A percentile compares a stretch with the other conserved stretches of the same genome.
These are phyloP conservation scores for Melieria crassipennis DNA, from an alignment of 2,888 invertebrate species.

Conservation along the genomic window DNA sequence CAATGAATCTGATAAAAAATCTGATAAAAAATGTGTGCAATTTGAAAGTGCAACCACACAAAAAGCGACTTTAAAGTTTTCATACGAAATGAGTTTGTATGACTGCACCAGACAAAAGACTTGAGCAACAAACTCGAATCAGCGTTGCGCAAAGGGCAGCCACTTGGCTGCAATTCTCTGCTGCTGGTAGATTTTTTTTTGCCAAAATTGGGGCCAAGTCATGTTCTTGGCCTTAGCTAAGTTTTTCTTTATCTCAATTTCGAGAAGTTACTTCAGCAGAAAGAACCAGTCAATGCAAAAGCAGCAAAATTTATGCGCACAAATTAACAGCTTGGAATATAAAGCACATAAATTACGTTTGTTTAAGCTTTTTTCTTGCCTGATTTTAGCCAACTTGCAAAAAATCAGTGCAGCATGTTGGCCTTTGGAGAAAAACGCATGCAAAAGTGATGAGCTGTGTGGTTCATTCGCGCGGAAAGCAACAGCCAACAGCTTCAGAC, in stretches of 20 bases:
- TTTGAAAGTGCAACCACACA: background rate
- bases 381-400: background rate
- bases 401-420: background rate
- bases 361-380: too few relatives aligned
- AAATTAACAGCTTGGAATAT: constrained; percentile 31
- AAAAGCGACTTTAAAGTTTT: background rate
- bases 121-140: background rate
- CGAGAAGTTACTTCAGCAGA: too few relatives aligned
- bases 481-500: background rate
- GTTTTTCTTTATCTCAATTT: too few relatives aligned
- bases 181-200: too few relatives aligned
- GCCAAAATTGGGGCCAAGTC: too few relatives aligned
- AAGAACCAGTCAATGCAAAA: too few relatives aligned
- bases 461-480: constrained; percentile 20
- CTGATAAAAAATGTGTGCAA: background rate
- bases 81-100: background rate
- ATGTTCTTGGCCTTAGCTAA: too few relatives aligned
- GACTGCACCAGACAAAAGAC: background rate
- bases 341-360: background rate
- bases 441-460: constrained; percentile 16
- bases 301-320: constrained; percentile 26
- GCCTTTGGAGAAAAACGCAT: background rate
- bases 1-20: too few relatives aligned
- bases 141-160: too few relatives aligned
- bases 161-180: too few relatives aligned